These are phyloP conservation scores for Amazonetta brasiliensis DNA, from an alignment of 2,797 vertebrate genomes.

Conservation along the genomic window DNA sequence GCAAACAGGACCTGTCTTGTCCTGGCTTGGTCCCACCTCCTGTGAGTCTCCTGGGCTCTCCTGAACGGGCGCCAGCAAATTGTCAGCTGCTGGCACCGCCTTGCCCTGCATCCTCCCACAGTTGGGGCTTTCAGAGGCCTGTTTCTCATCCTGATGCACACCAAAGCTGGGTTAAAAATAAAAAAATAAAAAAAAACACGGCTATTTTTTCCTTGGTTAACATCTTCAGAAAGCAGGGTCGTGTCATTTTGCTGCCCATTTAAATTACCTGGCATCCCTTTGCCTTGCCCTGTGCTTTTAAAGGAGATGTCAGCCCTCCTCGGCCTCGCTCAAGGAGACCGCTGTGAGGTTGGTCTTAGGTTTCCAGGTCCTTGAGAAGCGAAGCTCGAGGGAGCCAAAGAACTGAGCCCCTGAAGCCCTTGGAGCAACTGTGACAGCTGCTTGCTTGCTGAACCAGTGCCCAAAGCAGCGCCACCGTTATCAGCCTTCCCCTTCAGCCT, in stretches of 20 bases:
- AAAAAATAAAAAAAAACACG: too few species aligned
- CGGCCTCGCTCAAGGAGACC: not conserved
- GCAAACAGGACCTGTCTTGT: slow-evolving; percentile 43
- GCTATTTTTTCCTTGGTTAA: not conserved
- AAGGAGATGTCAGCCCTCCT: not conserved
- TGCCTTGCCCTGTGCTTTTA: slow-evolving; percentile 7
- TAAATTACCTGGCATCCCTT: not conserved
- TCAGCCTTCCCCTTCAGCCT: not conserved
- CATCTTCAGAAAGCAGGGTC: not conserved
- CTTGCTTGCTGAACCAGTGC: slow-evolving; percentile 30
- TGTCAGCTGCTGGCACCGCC: slow-evolving; percentile 7
- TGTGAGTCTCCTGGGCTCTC: slow-evolving; percentile 7
- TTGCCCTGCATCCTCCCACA: slow-evolving; percentile 25
- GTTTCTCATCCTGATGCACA: not conserved
- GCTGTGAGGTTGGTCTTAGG: not conserved
- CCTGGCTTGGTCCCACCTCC: not conserved
- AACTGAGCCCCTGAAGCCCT: not conserved
- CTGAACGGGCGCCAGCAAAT: slow-evolving; percentile 19
- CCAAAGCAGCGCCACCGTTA: slow-evolving; percentile 29
- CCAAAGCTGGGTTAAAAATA: not conserved
- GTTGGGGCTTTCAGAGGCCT: slow-evolving; percentile 5
- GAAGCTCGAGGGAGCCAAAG: slow-evolving; percentile 12
- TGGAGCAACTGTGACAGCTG: slow-evolving; percentile 6
- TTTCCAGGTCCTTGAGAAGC: not conserved
- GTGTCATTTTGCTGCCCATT: slow-evolving; percentile 1